Evolutionary conservation across 2,888 invertebrate genomes (phyloP).

Genomic region (Hydrotaea diabolus): DNA sequence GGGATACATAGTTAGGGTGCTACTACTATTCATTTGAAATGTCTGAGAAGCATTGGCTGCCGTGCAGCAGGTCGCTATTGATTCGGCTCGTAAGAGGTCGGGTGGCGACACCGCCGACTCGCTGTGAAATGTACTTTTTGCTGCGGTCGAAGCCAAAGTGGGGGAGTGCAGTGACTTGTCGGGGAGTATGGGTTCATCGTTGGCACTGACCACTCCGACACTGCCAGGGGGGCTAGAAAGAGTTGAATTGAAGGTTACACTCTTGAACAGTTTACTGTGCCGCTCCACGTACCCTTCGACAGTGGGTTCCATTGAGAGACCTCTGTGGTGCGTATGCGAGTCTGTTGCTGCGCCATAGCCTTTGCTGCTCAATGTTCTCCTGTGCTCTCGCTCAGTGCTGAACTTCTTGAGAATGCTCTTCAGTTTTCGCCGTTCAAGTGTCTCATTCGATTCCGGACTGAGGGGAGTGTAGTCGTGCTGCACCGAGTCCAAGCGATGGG

Average conservation of each 20-base stretch:
- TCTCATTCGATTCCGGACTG: slow-evolving; percentile 89
- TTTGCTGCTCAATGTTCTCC: slow-evolving; percentile 8
- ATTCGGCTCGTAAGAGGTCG: slow-evolving; percentile 52
- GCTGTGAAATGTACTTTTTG: slow-evolving; percentile 33
- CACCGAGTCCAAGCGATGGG: slow-evolving; percentile 67
- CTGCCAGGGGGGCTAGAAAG: slow-evolving; percentile 89
- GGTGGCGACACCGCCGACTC: slow-evolving; percentile 50
- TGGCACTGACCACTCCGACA: slow-evolving; percentile 67
- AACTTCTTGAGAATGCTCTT: slow-evolving; percentile 93
- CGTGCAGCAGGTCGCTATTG: slow-evolving; percentile 69
- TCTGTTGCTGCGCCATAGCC: slow-evolving; percentile 27
- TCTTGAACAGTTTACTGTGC: slow-evolving; percentile 93
- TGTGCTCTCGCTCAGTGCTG: slow-evolving; percentile 83
- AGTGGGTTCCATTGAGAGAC: slow-evolving; percentile 90
- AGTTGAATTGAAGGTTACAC: slow-evolving; percentile 94
- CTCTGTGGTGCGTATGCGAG: slow-evolving; percentile 83
- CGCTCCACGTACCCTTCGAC: slow-evolving; percentile 93
- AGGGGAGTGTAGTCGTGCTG: slow-evolving; percentile 79
- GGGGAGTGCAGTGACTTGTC: background rate
- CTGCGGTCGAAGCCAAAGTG: slow-evolving; percentile 2
- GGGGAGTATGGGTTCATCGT: slow-evolving; percentile 12
- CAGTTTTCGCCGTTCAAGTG: slow-evolving; percentile 89
- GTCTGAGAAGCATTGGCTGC: slow-evolving; percentile 56
- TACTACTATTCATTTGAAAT: slow-evolving; percentile 58
- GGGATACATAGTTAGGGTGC: slow-evolving; percentile 49